A percentile compares a stretch with the other conserved stretches of the same genome.
These are phyloP conservation scores for Pedicia rivosa DNA, from an alignment of 2,888 invertebrate genomes.

Conservation along the genomic window DNA sequence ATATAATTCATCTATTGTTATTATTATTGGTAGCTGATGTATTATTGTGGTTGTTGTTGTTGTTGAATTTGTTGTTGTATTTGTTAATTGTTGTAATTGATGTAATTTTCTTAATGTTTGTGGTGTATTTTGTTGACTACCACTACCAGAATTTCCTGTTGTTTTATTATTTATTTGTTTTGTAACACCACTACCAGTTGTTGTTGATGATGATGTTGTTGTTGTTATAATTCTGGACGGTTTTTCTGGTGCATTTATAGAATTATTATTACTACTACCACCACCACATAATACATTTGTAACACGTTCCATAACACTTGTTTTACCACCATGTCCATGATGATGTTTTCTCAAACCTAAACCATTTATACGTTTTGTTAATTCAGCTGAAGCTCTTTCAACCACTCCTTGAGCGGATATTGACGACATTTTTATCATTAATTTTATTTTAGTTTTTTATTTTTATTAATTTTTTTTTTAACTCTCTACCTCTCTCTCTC, in stretches of 20 bases:
- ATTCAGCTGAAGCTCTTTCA: conserved; percentile 79
- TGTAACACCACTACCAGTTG: conserved; percentile 4
- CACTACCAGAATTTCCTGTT: conserved; percentile 6
- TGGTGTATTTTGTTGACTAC: conserved; percentile 22
- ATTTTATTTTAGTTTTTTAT: not conserved
- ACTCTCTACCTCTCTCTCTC: conserved; percentile 1
- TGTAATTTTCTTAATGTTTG: conserved; percentile 25
- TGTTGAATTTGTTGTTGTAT: conserved; percentile 25
- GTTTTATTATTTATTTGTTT: not conserved
- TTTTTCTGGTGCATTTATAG: conserved; percentile 29
- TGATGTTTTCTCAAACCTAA: conserved; percentile 47
- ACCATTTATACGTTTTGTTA: conserved; percentile 77
- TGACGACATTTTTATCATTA: conserved; percentile 45
- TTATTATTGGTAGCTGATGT: conserved; percentile 38
- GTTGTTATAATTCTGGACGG: conserved; percentile 27
- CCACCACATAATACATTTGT: conserved; percentile 76
- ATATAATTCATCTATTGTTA: conserved; percentile 59
- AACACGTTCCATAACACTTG: conserved; percentile 73
- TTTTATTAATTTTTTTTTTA: not conserved
- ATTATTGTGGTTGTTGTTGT: conserved; percentile 24
- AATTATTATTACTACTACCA: conserved; percentile 25
- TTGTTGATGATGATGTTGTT: conserved; percentile 7
- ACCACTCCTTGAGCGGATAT: conserved; percentile 82
- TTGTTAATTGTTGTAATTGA: too few relatives aligned
- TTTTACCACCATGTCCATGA: conserved; percentile 33